Base-by-base conservation (phyloP, 2,797 vertebrate species). In the Hypotaenidia philippensis region DNA sequence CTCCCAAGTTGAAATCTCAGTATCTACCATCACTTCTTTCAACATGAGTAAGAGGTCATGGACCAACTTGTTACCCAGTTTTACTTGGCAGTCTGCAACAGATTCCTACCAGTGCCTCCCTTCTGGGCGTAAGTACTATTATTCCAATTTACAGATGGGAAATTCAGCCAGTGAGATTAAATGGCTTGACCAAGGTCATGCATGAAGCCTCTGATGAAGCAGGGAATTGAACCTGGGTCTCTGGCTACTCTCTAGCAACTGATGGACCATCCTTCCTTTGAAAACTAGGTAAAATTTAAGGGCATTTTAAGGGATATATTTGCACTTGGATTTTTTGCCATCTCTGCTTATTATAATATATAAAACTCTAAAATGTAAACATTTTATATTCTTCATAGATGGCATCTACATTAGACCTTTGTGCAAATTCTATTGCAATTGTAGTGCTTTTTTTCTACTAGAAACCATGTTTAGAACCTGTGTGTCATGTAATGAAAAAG, bases 271-370 rank as follows among this genome's bases (percentile, higher is more conserved):
- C 74, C 86, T 90, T 92, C 69, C 69, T 94, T 95, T 90, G 78
- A 87, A 87, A 93, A 85, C 65, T 83, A 95, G 94, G 78, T 95
- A 90, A 89, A 83, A 87, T 87, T 87, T 94, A 76, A 84, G 83
- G 87, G 69, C 44, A 55, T 90, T 92, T 92, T 72, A 92, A 93
- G 78, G 74, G 41, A 87, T 89, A 36, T 59, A 83, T 83, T 83
- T 87, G 29, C 76, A 68, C 52, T 88, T 95, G 47, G 18, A 60
- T 55, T 63, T 83, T 84, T 91, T 66, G 59, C 82, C 55, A 53
- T 83, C 86, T 79, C 53, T 79, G 40, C 19, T 59, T 89, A 77
- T 81, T 77, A 19, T 79, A 34, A 36, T 53, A 38, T 19, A 53
- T 83, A 68, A 83, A 61, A 8, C 34, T 11, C 25, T 49, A 53